These are phyloP conservation scores for Garrulus glandarius DNA, from an alignment of 2,797 vertebrate genomes.

Conservation along the genomic window DNA sequence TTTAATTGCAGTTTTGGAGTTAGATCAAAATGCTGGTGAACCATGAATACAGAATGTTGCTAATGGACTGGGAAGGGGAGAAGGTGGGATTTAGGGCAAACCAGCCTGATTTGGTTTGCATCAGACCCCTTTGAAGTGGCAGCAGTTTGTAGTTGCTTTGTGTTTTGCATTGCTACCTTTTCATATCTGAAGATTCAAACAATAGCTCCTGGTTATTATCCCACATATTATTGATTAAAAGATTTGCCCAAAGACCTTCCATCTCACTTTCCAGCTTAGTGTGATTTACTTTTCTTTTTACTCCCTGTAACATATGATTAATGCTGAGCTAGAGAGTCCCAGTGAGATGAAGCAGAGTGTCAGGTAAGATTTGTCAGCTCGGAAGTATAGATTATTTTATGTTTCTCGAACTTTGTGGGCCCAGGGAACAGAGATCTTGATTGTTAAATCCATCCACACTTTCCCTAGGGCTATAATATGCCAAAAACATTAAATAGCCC, in stretches of 20 bases:
- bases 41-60: not conserved
- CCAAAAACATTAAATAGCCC: conserved; percentile 94
- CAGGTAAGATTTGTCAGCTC: conserved; percentile 91
- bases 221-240: conserved; percentile 89
- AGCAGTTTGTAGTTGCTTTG: conserved; percentile 44
- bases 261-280: conserved; percentile 85
- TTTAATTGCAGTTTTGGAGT: conserved; percentile 31
- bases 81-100: not conserved
- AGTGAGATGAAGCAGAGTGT: conserved; percentile 82
- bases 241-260: conserved; percentile 85
- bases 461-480: conserved; percentile 86
- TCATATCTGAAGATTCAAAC: conserved; percentile 73
- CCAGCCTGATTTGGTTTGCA: not conserved
- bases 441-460: conserved; percentile 87
- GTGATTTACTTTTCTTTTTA: conserved; percentile 82
- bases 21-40: conserved; percentile 22
- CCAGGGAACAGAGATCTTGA: conserved; percentile 84
- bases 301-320: conserved; percentile 88
- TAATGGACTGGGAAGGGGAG: not conserved
- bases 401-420: conserved; percentile 87
- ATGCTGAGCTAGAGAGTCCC: conserved; percentile 86
- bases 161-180: conserved; percentile 63
- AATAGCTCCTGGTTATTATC: conserved; percentile 81
- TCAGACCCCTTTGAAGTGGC: not conserved
- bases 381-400: conserved; percentile 91